Conservation (phyloP, 2,888 invertebrate genomes). For the Diaphora mendica region DNA sequence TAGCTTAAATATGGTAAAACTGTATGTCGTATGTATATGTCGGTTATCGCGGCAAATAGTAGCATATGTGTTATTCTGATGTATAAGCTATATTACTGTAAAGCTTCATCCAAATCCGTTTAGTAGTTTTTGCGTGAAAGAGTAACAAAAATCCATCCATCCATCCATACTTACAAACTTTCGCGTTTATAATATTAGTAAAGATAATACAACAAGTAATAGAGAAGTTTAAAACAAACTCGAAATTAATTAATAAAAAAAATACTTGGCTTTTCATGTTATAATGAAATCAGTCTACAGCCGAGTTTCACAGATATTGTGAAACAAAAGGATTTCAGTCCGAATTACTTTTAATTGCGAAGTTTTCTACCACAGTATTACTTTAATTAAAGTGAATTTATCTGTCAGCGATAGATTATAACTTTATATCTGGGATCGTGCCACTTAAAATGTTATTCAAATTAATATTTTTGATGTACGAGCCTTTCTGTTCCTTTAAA, state of each 20-base stretch:
- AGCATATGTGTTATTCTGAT: no score
- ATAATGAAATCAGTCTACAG: neutral
- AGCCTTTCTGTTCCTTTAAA: no score
- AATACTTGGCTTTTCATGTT: neutral
- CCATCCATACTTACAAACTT: no score
- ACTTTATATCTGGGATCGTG: neutral
- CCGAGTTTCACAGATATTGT: neutral
- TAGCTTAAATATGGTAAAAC: no score
- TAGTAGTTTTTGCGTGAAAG: no score
- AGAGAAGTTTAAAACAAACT: neutral
- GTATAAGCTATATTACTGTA: no score
- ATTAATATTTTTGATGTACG: no score
- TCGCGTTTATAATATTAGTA: no score
- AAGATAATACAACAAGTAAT: neutral
- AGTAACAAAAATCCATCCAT: no score
- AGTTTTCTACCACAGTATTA: neutral
- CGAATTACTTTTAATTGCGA: slow-evolving; percentile 2
- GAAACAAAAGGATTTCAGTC: slow-evolving; percentile 1
- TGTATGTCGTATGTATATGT: no score
- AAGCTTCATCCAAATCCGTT: no score
- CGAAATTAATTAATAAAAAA: neutral
- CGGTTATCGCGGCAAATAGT: no score
- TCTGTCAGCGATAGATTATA: neutral
- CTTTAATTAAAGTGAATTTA: neutral
- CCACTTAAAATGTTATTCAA: neutral